Evolutionary conservation across 2,113 vertebrate species (phyloP).

Genomic region (Lampris incognitus): DNA sequence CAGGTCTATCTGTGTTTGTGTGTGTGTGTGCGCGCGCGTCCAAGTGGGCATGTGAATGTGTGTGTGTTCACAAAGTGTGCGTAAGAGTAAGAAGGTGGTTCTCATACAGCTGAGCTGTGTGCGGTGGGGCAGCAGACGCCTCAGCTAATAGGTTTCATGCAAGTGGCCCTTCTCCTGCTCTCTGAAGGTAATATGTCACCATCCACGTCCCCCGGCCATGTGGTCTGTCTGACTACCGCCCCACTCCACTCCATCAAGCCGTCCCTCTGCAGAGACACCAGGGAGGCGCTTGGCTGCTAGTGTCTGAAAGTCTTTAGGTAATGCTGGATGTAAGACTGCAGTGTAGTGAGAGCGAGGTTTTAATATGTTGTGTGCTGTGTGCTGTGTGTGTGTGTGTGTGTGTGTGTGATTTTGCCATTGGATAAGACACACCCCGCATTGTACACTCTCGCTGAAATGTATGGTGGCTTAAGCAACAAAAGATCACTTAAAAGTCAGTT

Average conservation of each 20-base stretch:
- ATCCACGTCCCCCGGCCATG: slow-evolving; percentile 68
- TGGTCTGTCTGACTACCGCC: slow-evolving; percentile 64
- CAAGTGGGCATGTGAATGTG: neutral
- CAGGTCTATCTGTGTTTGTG: too few species aligned
- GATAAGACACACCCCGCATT: slow-evolving; percentile 24
- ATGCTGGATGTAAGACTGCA: slow-evolving; percentile 49
- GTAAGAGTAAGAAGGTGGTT: slow-evolving; percentile 17
- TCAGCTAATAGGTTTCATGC: slow-evolving; percentile 76
- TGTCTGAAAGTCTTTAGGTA: slow-evolving; percentile 69
- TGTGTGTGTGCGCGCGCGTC: neutral
- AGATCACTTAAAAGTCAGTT: neutral
- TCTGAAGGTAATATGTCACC: slow-evolving; percentile 80
- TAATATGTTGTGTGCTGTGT: neutral
- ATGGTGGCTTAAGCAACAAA: slow-evolving; percentile 1
- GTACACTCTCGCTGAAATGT: slow-evolving; percentile 2
- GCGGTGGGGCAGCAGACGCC: slow-evolving; percentile 50
- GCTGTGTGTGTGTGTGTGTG: slow-evolving; percentile 27
- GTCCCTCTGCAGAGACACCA: slow-evolving; percentile 63
- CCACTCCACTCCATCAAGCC: slow-evolving; percentile 78
- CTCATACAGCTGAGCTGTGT: slow-evolving; percentile 44
- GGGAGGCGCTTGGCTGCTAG: slow-evolving; percentile 46
- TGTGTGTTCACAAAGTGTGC: neutral
- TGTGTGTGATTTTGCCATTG: slow-evolving; percentile 23
- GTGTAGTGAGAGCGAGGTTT: slow-evolving; percentile 24
- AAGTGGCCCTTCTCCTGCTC: slow-evolving; percentile 65